Conservation (phyloP, 1,140 invertebrate species). For the Lamellibrachia luymesi region DNA sequence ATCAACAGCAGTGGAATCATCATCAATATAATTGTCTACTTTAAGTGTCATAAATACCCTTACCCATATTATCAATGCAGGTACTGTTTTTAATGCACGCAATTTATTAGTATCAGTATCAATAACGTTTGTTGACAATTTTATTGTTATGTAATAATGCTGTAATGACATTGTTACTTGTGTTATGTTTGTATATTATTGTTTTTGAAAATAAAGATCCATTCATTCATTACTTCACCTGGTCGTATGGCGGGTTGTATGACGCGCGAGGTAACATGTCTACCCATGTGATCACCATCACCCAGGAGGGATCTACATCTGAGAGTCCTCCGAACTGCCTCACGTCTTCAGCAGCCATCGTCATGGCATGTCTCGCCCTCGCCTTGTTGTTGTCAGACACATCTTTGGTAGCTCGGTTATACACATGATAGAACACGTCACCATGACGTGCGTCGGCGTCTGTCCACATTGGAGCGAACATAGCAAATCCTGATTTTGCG, state of each 20-base stretch:
- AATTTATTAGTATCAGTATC: no score
- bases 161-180: background rate
- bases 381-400: background rate
- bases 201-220: background rate
- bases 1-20: no score
- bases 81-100: background rate
- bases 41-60: background rate
- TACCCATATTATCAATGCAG: background rate
- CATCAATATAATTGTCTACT: background rate
- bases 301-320: background rate
- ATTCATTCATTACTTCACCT: background rate
- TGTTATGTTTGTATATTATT: background rate
- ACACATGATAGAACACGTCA: background rate
- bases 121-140: no score
- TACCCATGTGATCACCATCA: background rate
- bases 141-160: background rate
- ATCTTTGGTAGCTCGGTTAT: background rate
- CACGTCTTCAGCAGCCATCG: background rate
- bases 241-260: background rate
- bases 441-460: background rate
- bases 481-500: background rate
- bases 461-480: background rate
- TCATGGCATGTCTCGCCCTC: background rate
- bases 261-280: background rate
- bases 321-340: background rate